A percentile compares a stretch with the other conserved stretches of the same genome.
phyloP scores from a whole-genome alignment of 1,140 invertebrate genomes.

The Anthonomus grandis region DNA sequence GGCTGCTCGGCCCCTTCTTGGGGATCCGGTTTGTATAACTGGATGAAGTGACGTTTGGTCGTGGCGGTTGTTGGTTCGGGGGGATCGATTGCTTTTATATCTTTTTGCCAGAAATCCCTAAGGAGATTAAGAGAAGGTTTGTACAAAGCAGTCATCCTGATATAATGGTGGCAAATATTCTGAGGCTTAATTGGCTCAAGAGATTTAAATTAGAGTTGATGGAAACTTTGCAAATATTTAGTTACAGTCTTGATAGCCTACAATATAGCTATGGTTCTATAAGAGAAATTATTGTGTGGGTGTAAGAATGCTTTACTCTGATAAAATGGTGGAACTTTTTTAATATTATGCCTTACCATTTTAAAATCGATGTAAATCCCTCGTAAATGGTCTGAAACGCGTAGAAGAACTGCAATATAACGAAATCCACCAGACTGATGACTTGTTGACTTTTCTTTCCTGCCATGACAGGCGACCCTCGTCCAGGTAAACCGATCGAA shows the following conservation, averaged over 20 bases:
- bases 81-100: not conserved
- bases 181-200: not conserved
- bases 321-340: not conserved
- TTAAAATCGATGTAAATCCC: conserved; percentile 13
- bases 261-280: not conserved
- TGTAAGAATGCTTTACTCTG: not conserved
- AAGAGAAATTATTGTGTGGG: not conserved
- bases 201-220: not conserved
- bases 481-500: too few relatives aligned
- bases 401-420: conserved; percentile 17
- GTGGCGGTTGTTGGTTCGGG: not conserved
- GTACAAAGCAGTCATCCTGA: not conserved
- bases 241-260: too few relatives aligned
- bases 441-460: conserved; percentile 9
- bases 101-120: conserved; percentile 2
- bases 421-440: conserved; percentile 18
- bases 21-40: conserved; percentile 12
- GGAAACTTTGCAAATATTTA: not conserved
- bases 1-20: conserved; percentile 4
- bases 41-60: conserved; percentile 17
- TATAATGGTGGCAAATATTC: not conserved
- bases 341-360: conserved; percentile 14
- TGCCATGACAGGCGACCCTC: not conserved
- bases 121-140: not conserved
- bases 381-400: conserved; percentile 11